These are phyloP conservation scores for Abramis brama DNA, from an alignment of 2,113 vertebrate species.

Conservation along the genomic window DNA sequence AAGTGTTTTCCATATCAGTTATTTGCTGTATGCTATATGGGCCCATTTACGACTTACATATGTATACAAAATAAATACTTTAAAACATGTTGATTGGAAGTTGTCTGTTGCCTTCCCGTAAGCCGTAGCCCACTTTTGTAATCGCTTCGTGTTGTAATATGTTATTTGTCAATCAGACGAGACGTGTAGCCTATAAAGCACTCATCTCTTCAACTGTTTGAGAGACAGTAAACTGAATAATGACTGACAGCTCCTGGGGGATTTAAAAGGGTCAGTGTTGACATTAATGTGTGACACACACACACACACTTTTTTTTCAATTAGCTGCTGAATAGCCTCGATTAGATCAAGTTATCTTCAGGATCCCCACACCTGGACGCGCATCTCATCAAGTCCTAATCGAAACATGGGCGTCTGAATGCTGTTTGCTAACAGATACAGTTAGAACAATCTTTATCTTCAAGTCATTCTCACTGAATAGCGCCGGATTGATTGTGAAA, in stretches of 20 bases:
- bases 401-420: background rate
- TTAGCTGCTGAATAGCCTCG: conserved; percentile 12
- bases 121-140: background rate
- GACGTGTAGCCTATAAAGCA: conserved; percentile 6
- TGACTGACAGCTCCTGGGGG: background rate
- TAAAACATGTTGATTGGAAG: background rate
- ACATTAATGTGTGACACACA: background rate
- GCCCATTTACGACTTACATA: background rate
- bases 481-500: background rate
- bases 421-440: background rate
- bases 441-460: conserved; percentile 11
- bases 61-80: background rate
- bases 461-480: background rate
- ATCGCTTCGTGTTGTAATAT: background rate
- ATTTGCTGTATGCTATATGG: background rate
- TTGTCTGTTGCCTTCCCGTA: background rate
- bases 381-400: conserved; percentile 26
- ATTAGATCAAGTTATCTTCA: conserved; percentile 37
- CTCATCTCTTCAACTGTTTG: background rate
- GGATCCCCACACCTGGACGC: conserved; percentile 24
- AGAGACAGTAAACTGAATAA: background rate
- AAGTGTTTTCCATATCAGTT: no score
- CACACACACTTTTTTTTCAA: background rate
- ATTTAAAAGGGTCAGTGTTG: conserved; percentile 3
- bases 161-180: conserved; percentile 7